Evolutionary conservation across 2,888 invertebrate genomes (phyloP).

Genomic region (Chrysomela aeneicollis): DNA sequence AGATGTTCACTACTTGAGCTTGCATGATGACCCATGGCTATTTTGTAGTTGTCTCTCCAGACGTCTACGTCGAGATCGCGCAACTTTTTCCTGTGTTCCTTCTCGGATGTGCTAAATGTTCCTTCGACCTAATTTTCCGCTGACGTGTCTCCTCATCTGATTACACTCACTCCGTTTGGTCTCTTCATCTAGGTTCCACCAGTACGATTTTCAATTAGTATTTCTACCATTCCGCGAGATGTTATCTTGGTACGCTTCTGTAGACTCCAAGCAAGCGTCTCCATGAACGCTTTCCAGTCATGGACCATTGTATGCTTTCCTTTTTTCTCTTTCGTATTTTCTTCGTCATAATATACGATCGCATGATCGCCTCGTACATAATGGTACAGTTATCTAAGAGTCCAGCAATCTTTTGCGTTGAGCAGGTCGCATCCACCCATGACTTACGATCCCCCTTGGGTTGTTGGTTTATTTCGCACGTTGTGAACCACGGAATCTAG

Average conservation of each 20-base stretch:
- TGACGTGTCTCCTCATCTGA: background rate
- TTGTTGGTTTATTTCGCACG: background rate
- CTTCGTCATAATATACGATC: background rate
- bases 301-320: no score
- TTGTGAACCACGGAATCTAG: background rate
- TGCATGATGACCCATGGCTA: background rate
- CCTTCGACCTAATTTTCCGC: no score
- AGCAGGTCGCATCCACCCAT: background rate
- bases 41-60: constrained; percentile 12
- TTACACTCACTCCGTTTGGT: background rate
- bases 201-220: no score
- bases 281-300: no score
- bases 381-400: background rate
- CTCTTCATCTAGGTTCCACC: background rate
- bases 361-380: background rate
- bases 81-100: constrained; percentile 1
- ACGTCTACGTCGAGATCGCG: constrained; percentile 1
- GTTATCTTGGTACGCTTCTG: no score
- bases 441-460: background rate
- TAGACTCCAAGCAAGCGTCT: no score
- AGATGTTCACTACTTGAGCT: background rate
- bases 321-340: no score
- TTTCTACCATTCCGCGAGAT: no score
- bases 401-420: background rate
- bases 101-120: background rate